Conservation (phyloP, 2,888 invertebrate species). For the Nemotelus pantherinus region DNA sequence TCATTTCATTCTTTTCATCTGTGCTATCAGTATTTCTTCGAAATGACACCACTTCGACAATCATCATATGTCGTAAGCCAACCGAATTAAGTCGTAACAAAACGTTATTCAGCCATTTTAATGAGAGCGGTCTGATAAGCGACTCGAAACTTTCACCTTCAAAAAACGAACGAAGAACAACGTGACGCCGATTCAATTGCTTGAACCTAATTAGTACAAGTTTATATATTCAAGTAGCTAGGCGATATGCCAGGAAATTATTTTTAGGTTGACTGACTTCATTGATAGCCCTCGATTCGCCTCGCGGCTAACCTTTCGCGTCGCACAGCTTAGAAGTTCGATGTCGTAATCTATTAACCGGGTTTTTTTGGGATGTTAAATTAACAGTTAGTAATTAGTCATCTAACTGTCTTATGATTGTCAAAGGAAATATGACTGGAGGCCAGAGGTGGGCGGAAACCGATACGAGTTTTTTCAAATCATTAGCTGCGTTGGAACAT, state of each 20-base stretch:
- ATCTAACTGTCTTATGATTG: too few species aligned
- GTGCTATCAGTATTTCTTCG: neutral
- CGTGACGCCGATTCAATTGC: constrained; percentile 2
- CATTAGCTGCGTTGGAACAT: too few species aligned
- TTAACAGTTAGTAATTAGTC: neutral
- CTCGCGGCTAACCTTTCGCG: neutral
- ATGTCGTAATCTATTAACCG: constrained; percentile 25
- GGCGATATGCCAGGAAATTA: constrained; percentile 14
- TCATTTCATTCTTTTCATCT: constrained; percentile 3
- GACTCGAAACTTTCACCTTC: constrained; percentile 24
- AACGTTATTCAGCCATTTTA: neutral
- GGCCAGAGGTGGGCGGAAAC: too few species aligned
- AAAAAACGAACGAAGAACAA: neutral
- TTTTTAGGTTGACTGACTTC: constrained; percentile 26
- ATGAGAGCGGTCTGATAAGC: constrained; percentile 21
- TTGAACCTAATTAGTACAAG: constrained; percentile 24
- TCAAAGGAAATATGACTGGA: too few species aligned
- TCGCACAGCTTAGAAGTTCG: neutral
- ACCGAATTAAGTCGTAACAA: neutral
- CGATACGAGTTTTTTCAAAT: too few species aligned
- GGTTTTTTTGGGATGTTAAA: neutral
- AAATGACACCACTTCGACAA: neutral
- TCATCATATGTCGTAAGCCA: neutral
- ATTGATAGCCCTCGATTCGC: constrained; percentile 2
- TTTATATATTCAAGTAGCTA: constrained; percentile 11